Evolutionary conservation across 1,140 invertebrate species (phyloP).

Genomic region (Lepidurus apus): DNA sequence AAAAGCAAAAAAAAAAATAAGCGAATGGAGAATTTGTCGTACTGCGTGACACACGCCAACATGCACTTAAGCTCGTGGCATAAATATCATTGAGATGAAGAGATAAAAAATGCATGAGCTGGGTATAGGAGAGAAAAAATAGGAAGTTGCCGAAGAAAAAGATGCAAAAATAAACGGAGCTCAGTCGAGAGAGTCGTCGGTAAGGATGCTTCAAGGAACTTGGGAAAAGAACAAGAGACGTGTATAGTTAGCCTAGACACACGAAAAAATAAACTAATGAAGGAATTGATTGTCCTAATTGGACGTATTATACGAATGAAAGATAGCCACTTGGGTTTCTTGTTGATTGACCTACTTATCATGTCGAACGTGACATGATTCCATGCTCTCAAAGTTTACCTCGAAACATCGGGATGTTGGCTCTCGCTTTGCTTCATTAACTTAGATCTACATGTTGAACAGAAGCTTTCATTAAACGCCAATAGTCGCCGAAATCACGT

Average conservation of each 20-base stretch:
- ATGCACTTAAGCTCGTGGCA: conserved; percentile 6
- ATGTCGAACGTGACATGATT: background rate
- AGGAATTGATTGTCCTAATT: conserved; percentile 9
- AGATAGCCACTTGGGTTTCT: conserved; percentile 14
- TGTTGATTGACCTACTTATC: conserved; percentile 5
- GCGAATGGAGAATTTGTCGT: conserved; percentile 17
- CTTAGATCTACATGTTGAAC: too few species aligned
- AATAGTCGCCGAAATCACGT: too few species aligned
- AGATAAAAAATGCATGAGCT: conserved; percentile 19
- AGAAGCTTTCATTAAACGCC: too few species aligned
- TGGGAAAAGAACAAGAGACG: background rate
- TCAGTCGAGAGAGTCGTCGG: background rate
- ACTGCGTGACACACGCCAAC: conserved; percentile 14
- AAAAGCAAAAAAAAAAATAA: background rate
- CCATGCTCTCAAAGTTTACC: background rate
- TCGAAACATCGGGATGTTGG: too few species aligned
- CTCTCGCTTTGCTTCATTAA: background rate
- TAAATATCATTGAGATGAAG: conserved; percentile 17
- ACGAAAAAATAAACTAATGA: background rate
- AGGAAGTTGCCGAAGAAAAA: background rate
- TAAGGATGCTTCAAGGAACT: background rate
- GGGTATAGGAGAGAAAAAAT: background rate
- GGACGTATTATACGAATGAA: background rate
- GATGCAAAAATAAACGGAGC: background rate
- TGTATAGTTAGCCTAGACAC: background rate